Base-by-base conservation (phyloP, 2,888 invertebrate species). In the Candidula unifasciata region DNA sequence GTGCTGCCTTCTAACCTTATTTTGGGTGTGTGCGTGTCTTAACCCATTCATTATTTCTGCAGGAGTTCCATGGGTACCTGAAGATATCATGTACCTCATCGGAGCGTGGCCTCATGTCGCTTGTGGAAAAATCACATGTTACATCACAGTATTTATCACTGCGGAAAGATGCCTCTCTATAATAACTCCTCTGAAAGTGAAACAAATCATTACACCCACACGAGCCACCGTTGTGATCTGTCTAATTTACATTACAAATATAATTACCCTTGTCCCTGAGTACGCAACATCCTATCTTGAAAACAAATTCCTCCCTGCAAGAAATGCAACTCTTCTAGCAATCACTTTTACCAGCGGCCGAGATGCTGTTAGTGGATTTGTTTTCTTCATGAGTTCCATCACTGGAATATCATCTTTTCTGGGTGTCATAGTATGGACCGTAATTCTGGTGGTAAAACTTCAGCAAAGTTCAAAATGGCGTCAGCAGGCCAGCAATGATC, bases 111-210 rank as follows among this genome's bases (percentile, higher is more conserved):
- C 8, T 68, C 13, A n/a, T n/a, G n/a, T n/a, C n/a, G n/a, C n/a
- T n/a, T n/a, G n/a, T n/a, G n/a, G n/a, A n/a, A n/a, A n/a, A 37
- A 80, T 80, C 66, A 68, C 80, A 30, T 30, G 68, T 21, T 80
- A 13, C 18, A 69, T 80, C 16, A 80, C 80, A 44, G 69, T 66
- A 3, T 80, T 44, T 54, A 30, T 80, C n/a, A 80, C 80, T 6
- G 16, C 35, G 0, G 80, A 80, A 30, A 33, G 80, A 52, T 80
- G n/a, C n/a, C n/a, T n/a, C n/a, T n/a, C n/a, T n/a, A n/a, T n/a
- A n/a, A n/a, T n/a, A n/a, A n/a, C n/a, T n/a, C 52, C 30, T 80
- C 30, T n/a, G n/a, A n/a, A n/a, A n/a, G n/a, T n/a, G n/a, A n/a
- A n/a, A n/a, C n/a, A n/a, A n/a, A n/a, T n/a, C n/a, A n/a, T n/a